Conservation (phyloP, 2,113 vertebrate genomes). For the Dromiciops gliroides region DNA sequence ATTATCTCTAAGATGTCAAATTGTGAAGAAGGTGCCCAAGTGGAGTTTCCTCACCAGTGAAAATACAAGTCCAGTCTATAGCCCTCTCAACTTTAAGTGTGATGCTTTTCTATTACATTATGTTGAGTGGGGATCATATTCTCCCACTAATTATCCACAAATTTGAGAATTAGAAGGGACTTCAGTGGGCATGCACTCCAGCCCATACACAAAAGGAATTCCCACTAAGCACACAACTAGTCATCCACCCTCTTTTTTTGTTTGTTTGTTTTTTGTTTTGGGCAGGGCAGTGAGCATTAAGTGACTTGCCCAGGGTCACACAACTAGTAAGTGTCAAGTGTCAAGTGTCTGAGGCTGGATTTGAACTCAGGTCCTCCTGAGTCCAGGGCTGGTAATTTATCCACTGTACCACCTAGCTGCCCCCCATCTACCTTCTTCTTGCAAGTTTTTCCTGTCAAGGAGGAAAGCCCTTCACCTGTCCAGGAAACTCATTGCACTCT, state of each 20-base stretch:
- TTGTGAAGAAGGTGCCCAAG: neutral
- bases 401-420: too few relatives aligned
- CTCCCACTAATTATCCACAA: neutral
- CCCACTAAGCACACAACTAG: neutral
- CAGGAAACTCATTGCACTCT: neutral
- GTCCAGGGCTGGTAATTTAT: too few relatives aligned
- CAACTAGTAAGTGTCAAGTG: too few relatives aligned
- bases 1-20: neutral
- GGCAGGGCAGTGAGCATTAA: too few relatives aligned
- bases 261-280: too few relatives aligned
- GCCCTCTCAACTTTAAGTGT: neutral
- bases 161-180: neutral
- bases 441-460: neutral
- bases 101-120: neutral
- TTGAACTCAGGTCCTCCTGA: too few relatives aligned
- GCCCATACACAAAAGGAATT: neutral
- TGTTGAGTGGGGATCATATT: neutral
- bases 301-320: too few relatives aligned
- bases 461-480: neutral
- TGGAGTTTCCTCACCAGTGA: neutral
- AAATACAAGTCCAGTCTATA: neutral
- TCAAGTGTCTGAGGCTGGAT: too few relatives aligned
- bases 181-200: neutral
- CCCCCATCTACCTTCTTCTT: neutral
- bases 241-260: neutral